A percentile compares a stretch with the other conserved stretches of the same genome.
phyloP scores from a whole-genome alignment of 2,113 vertebrate species.

The Okapia johnstoni region DNA sequence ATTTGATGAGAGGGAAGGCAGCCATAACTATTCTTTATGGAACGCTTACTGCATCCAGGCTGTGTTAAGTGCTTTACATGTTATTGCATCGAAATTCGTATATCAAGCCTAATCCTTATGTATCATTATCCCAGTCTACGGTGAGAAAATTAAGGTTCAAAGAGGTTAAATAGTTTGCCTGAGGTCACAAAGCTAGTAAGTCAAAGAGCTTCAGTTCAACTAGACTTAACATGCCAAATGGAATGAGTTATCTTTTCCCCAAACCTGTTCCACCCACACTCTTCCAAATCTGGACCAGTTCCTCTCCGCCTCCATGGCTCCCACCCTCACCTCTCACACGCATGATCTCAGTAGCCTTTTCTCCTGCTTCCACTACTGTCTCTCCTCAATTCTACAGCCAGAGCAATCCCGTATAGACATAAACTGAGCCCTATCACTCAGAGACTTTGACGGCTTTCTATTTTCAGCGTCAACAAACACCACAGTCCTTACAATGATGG shows the following conservation, averaged over 20 bases:
- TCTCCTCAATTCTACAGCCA: neutral
- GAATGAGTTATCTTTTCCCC: constrained; percentile 34
- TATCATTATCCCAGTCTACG: constrained; percentile 14
- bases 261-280: constrained; percentile 33
- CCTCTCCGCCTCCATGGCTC: neutral
- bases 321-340: neutral
- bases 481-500: fast-evolving
- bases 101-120: neutral
- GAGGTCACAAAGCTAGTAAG: constrained; percentile 28
- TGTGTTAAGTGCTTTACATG: neutral
- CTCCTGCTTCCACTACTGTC: neutral
- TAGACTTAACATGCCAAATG: constrained; percentile 51
- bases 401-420: neutral
- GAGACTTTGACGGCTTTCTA: neutral
- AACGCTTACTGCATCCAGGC: neutral
- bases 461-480: neutral
- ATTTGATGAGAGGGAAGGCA: neutral
- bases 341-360: neutral
- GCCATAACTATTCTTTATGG: neutral
- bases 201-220: constrained; percentile 6
- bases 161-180: constrained; percentile 47
- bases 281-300: neutral
- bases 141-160: constrained; percentile 59
- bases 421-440: neutral
- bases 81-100: neutral